Conservation (phyloP, 2,888 invertebrate species). For the Metacarcinus magister region DNA sequence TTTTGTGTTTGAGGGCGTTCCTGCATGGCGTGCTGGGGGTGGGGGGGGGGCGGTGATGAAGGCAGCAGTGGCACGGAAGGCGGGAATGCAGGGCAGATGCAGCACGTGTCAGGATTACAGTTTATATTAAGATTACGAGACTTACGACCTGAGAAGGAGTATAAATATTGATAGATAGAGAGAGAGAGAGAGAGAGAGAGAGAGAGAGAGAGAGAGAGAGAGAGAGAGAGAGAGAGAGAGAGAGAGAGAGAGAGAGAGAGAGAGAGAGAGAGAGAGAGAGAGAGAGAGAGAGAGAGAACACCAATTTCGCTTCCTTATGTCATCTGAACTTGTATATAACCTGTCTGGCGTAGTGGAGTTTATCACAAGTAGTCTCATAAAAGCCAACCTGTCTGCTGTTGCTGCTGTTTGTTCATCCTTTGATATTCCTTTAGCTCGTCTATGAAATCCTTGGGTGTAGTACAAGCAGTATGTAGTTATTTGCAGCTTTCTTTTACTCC, state of each 20-base stretch:
- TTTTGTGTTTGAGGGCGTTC: background rate
- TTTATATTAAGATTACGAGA: background rate
- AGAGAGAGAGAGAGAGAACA: too few species aligned
- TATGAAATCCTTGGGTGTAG: too few species aligned
- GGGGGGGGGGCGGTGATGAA: background rate
- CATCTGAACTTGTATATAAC: background rate
- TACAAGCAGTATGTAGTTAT: too few species aligned
- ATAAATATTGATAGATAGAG: background rate
- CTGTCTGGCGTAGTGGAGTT: background rate
- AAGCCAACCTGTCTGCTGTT: too few species aligned
- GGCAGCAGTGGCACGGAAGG: background rate
- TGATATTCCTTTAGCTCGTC: too few species aligned
- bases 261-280: too few species aligned
- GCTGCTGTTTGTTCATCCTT: too few species aligned
- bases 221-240: constrained; percentile 9
- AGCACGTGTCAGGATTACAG: background rate
- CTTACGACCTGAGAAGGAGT: background rate
- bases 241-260: too few species aligned
- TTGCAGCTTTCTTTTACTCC: background rate
- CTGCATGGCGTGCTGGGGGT: background rate
- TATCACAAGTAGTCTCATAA: too few species aligned
- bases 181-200: constrained; percentile 11
- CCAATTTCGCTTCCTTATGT: too few species aligned
- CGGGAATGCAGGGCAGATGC: background rate
- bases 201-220: constrained; percentile 26